Conservation (phyloP, 2,797 vertebrate species). For the Oreochromis mossambicus region DNA sequence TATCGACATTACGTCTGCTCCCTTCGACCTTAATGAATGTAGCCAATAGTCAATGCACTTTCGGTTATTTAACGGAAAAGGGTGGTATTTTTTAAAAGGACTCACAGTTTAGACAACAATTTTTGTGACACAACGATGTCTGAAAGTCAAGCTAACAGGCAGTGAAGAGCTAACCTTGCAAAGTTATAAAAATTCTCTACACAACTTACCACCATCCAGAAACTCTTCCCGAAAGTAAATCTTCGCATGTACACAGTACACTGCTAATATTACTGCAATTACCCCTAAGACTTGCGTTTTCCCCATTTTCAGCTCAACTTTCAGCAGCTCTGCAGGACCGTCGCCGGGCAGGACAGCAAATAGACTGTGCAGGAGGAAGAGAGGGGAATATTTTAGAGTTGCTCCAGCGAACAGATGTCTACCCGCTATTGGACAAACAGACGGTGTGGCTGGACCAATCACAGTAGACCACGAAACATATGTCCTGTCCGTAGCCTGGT, state of each 20-base stretch:
- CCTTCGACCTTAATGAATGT: slow-evolving; percentile 6
- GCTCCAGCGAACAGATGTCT: slow-evolving; percentile 81
- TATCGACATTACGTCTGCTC: not conserved
- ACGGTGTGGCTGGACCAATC: slow-evolving; percentile 63
- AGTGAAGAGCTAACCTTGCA: not conserved
- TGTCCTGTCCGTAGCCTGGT: not conserved
- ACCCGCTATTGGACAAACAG: slow-evolving; percentile 61
- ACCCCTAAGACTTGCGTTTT: slow-evolving; percentile 46
- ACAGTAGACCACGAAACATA: slow-evolving; percentile 74
- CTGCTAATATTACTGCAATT: slow-evolving; percentile 42
- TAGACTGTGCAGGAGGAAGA: slow-evolving; percentile 34
- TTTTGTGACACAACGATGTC: not conserved
- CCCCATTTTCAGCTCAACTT: not conserved
- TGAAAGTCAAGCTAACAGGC: slow-evolving; percentile 4
- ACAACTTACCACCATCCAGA: slow-evolving; percentile 84
- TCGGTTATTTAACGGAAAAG: not conserved
- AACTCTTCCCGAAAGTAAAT: slow-evolving; percentile 88
- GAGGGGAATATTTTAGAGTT: slow-evolving; percentile 61
- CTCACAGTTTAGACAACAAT: not conserved
- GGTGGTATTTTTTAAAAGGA: not conserved
- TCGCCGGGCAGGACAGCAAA: not conserved
- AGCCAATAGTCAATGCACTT: not conserved
- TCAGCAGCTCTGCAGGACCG: not conserved
- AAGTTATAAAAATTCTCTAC: not conserved
- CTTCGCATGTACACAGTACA: slow-evolving; percentile 72